Evolutionary conservation across 1,140 invertebrate genomes (phyloP), one percentile per base, ranked within the genome.

Genomic region (Papilio polyxenes): DNA sequence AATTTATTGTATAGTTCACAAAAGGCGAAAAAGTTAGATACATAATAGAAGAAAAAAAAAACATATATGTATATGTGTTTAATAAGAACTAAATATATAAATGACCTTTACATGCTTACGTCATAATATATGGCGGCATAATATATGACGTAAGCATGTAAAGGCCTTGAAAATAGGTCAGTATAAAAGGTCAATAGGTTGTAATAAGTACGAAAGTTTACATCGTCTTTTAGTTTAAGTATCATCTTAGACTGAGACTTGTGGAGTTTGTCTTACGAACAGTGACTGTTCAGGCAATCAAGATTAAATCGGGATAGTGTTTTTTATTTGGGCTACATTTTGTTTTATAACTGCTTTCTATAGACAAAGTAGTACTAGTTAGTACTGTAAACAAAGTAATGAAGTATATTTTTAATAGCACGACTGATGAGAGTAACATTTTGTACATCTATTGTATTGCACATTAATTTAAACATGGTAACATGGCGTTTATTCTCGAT

Each of bases 211-310:
- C 31, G 31, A 40, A 72, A 72, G 65, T 72, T 72, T 72, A 37
- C 65, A 72, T 37, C 65, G 65, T 40, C 65, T 72, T 23, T 72
- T 72, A 72, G 23, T 20, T 17, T 31, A 72, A 72, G 65, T 15
- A 37, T 31, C 65, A 13, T 72, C 65, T 72, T 72, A 37, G 65
- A 72, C 20, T 65, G 10, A 23, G 62, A 65, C 23, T 23, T 65
- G 62, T 65, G 23, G 23, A 40, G 65, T 72, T 72, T 72, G 31
- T 40, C 31, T 40, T 40, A 72, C 31, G 37, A 72, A 3, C 65
- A 72, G 65, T 31, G 65, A 10, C 31, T 72, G 65, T 37, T 15
- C 31, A 3, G 31, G 13, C 31, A 40, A 17, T 72, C 31, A 37
- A 37, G 31, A 72, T 72, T 72, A 72, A 72, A 40, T 72, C 31